These are phyloP conservation scores for Ondatra zibethicus DNA, from an alignment of 2,113 vertebrate genomes.

Conservation along the genomic window DNA sequence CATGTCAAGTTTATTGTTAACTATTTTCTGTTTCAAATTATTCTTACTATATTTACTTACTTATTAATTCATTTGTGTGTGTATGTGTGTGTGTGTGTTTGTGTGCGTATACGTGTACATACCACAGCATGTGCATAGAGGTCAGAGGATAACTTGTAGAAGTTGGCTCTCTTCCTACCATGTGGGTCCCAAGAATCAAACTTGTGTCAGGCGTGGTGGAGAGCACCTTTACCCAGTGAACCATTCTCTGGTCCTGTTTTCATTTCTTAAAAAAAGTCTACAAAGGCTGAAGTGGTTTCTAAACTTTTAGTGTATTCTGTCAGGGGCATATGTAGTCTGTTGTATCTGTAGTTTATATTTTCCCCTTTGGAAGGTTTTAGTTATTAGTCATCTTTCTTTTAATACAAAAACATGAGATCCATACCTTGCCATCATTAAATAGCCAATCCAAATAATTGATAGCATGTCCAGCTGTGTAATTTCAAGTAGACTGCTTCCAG, in stretches of 20 bases:
- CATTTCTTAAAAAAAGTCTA: background rate
- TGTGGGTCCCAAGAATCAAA: background rate
- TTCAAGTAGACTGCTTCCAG: constrained; percentile 41
- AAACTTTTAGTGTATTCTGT: constrained; percentile 39
- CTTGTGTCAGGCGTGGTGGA: background rate
- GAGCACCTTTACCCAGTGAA: background rate
- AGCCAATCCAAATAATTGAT: constrained; percentile 30
- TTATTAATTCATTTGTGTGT: background rate
- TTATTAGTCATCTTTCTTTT: constrained; percentile 50
- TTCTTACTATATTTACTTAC: background rate
- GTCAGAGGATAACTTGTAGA: background rate
- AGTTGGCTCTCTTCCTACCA: background rate
- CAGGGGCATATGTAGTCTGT: background rate
- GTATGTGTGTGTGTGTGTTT: background rate
- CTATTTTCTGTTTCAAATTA: background rate
- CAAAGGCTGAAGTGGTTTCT: background rate
- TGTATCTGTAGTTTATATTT: background rate
- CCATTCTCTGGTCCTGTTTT: background rate
- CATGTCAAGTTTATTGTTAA: background rate
- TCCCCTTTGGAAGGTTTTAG: constrained; percentile 12
- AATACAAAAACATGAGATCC: constrained; percentile 7
- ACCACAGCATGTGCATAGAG: background rate
- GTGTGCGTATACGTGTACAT: background rate
- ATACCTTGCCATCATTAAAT: background rate
- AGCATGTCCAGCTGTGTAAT: background rate